Evolutionary conservation across 2,888 invertebrate species (phyloP).

Genomic region (Synergus umbraculus): DNA sequence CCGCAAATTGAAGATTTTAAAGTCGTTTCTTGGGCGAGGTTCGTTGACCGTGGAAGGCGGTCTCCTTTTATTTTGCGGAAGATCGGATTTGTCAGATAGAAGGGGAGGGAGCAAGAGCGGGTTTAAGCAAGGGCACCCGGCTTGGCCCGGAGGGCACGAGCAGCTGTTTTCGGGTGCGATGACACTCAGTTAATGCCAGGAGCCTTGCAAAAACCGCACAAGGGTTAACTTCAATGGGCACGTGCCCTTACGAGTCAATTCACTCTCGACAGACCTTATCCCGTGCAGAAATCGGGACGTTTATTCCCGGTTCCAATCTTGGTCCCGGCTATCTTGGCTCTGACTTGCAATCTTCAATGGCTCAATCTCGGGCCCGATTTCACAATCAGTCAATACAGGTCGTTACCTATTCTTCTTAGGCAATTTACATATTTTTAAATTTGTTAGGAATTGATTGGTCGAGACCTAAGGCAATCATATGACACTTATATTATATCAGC

Average conservation of each 20-base stretch:
- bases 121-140: slow-evolving; percentile 66
- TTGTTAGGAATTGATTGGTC: slow-evolving; percentile 16
- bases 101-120: slow-evolving; percentile 52
- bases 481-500: not conserved
- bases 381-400: too few relatives aligned
- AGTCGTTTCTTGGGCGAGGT: slow-evolving; percentile 46
- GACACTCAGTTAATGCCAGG: slow-evolving; percentile 63
- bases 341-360: too few relatives aligned
- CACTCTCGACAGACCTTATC: slow-evolving; percentile 48
- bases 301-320: not conserved
- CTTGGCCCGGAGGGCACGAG: slow-evolving; percentile 63
- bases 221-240: slow-evolving; percentile 59
- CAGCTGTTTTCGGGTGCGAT: slow-evolving; percentile 72
- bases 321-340: too few relatives aligned
- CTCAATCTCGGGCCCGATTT: too few relatives aligned
- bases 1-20: slow-evolving; percentile 46
- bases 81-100: slow-evolving; percentile 70
- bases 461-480: not conserved
- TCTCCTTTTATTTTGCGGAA: slow-evolving; percentile 59
- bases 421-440: too few relatives aligned
- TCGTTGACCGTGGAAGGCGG: slow-evolving; percentile 54
- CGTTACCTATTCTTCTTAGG: too few relatives aligned
- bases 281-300: not conserved
- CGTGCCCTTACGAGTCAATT: slow-evolving; percentile 64
- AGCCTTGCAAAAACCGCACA: slow-evolving; percentile 57